Evolutionary conservation across 2,797 vertebrate species (phyloP).

Genomic region (Erethizon dorsatum): DNA sequence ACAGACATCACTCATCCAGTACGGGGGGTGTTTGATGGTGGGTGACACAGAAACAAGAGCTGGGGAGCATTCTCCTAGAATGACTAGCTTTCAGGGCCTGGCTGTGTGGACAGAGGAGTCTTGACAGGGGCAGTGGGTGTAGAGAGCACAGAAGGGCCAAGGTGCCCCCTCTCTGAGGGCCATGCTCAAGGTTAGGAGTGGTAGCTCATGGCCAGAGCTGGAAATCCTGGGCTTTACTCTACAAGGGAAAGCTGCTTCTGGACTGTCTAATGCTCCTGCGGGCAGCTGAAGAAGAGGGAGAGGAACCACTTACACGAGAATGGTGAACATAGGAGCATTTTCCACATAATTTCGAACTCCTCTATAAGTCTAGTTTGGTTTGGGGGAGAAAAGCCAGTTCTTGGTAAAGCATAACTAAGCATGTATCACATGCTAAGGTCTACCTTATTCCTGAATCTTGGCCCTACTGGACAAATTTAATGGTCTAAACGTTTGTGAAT

Average conservation of each 20-base stretch:
- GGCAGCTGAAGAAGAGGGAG: neutral
- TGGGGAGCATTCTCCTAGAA: neutral
- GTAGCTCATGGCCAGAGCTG: neutral
- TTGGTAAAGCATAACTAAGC: neutral
- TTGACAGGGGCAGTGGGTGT: neutral
- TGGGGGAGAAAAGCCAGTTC: neutral
- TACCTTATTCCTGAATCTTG: neutral
- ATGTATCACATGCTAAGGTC: neutral
- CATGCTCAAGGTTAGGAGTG: neutral
- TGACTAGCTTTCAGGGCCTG: neutral
- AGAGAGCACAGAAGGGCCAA: neutral
- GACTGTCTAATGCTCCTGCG: neutral
- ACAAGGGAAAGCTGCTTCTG: neutral
- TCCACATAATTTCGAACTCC: neutral
- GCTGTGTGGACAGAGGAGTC: rapidly evolving
- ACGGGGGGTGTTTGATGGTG: neutral
- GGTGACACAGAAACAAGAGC: neutral
- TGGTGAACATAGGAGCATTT: neutral
- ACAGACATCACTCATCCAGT: rapidly evolving
- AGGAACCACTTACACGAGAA: neutral
- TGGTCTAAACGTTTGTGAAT: neutral
- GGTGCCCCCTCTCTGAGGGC: neutral
- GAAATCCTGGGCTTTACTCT: neutral
- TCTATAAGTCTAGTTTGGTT: neutral
- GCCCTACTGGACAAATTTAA: neutral